These are phyloP conservation scores for Lagopus muta DNA, from an alignment of 2,113 vertebrate genomes.

Conservation along the genomic window DNA sequence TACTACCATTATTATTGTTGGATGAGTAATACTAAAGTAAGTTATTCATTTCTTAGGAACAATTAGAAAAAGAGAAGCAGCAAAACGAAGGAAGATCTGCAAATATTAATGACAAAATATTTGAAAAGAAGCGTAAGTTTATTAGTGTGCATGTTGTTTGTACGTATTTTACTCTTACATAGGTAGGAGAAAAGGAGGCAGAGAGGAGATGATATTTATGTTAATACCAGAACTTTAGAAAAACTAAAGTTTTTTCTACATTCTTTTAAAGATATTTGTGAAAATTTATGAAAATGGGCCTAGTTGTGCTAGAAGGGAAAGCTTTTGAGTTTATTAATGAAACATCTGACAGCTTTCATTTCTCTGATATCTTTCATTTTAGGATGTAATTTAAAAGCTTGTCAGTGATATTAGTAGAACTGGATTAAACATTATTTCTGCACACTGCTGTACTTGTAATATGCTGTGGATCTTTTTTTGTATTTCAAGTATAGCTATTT, in stretches of 20 bases:
- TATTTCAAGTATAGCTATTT: not conserved
- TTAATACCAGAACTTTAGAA: not conserved
- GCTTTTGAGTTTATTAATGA: not conserved
- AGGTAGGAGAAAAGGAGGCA: not conserved
- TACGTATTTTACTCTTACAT: not conserved
- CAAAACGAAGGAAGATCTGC: slow-evolving; percentile 80
- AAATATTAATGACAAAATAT: slow-evolving; percentile 78
- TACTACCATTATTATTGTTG: not conserved
- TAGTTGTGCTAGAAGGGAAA: not conserved
- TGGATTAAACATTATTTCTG: not conserved
- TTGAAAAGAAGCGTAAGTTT: slow-evolving; percentile 88
- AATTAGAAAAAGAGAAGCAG: slow-evolving; percentile 86
- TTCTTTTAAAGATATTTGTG: not conserved
- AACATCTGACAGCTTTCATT: not conserved
- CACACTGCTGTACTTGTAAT: not conserved
- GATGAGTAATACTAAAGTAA: not conserved
- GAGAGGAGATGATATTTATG: not conserved
- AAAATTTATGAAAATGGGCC: not conserved
- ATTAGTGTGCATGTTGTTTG: not conserved
- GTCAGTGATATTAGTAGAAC: not conserved
- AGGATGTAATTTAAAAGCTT: not conserved
- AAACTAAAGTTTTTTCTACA: not conserved
- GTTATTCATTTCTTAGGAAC: slow-evolving; percentile 77
- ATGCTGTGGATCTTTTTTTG: not conserved
- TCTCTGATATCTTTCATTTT: not conserved